Percentiles rank a stretch among this genome's conserved stretches.
Conservation (phyloP, 1,140 invertebrate genomes). For the Caenorhabditis brenneri region DNA sequence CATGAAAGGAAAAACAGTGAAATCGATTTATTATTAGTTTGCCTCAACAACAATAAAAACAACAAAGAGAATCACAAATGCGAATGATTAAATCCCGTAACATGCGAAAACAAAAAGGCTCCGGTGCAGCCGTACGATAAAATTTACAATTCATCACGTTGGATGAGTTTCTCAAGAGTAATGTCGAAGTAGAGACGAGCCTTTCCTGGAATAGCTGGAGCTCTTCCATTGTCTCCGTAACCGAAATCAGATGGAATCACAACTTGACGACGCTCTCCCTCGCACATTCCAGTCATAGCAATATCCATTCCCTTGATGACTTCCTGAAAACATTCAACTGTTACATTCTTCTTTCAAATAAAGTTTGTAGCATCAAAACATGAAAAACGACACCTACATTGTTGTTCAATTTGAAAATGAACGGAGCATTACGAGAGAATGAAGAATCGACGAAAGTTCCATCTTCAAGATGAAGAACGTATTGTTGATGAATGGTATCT, state of each 20-base stretch:
- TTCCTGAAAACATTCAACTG: slow-evolving; percentile 57
- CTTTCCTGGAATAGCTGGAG: slow-evolving; percentile 65
- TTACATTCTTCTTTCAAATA: too few species aligned
- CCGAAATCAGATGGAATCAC: slow-evolving; percentile 64
- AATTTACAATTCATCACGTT: slow-evolving; percentile 64
- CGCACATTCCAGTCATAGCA: slow-evolving; percentile 70
- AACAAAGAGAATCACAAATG: slow-evolving; percentile 23
- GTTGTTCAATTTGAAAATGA: slow-evolving; percentile 65
- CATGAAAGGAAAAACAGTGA: not conserved
- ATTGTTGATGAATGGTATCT: slow-evolving; percentile 70
- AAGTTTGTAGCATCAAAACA: not conserved
- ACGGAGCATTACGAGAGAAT: slow-evolving; percentile 65
- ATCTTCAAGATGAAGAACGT: slow-evolving; percentile 67
- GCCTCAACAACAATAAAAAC: slow-evolving; percentile 2
- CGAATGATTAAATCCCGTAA: not conserved
- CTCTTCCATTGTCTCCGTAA: slow-evolving; percentile 58
- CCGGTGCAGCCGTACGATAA: not conserved
- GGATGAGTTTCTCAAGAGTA: slow-evolving; percentile 68
- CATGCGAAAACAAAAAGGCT: not conserved
- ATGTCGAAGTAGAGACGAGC: slow-evolving; percentile 69
- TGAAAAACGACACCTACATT: slow-evolving; percentile 1
- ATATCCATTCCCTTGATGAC: slow-evolving; percentile 68
- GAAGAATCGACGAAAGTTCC: slow-evolving; percentile 70
- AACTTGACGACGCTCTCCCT: slow-evolving; percentile 67
- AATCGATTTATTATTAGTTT: slow-evolving; percentile 33